Evolutionary conservation across 2,888 invertebrate species (phyloP).

Genomic region (Smittia aterrima): DNA sequence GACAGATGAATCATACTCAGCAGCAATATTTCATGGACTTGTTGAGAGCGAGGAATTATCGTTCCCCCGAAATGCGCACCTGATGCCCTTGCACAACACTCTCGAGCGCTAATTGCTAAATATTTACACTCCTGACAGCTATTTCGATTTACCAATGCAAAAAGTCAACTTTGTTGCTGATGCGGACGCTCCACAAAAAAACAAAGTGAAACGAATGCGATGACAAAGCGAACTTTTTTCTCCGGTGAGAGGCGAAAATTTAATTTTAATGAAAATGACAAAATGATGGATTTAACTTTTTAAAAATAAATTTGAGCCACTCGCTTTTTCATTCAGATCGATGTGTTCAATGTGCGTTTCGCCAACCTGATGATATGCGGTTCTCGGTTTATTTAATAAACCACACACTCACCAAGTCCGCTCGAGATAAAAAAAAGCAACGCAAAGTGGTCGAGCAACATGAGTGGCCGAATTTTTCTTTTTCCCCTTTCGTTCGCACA

Average conservation of each 20-base stretch:
- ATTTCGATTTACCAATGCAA: neutral
- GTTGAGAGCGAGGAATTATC: neutral
- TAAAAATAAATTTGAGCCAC: constrained; percentile 37
- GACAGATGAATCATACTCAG: constrained; percentile 2
- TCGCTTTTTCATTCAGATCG: neutral
- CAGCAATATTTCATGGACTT: neutral
- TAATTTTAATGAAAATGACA: constrained; percentile 42
- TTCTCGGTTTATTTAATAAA: constrained; percentile 36
- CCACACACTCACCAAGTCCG: neutral
- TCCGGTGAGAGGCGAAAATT: constrained; percentile 23
- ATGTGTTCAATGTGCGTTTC: constrained; percentile 8
- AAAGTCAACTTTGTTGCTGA: constrained; percentile 18
- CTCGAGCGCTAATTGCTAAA: constrained; percentile 35
- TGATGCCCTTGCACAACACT: neutral
- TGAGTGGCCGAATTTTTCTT: neutral
- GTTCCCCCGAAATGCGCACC: neutral
- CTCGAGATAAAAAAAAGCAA: neutral
- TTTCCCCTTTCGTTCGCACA: constrained; percentile 3
- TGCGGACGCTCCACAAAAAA: neutral
- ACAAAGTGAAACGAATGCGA: neutral
- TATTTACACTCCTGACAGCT: constrained; percentile 30
- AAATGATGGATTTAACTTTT: constrained; percentile 39
- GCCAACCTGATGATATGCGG: constrained; percentile 39
- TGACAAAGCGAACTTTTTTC: constrained; percentile 12
- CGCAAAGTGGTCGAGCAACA: neutral